phyloP scores from a whole-genome alignment of 2,797 vertebrate genomes.

The Intellagama lesueurii region DNA sequence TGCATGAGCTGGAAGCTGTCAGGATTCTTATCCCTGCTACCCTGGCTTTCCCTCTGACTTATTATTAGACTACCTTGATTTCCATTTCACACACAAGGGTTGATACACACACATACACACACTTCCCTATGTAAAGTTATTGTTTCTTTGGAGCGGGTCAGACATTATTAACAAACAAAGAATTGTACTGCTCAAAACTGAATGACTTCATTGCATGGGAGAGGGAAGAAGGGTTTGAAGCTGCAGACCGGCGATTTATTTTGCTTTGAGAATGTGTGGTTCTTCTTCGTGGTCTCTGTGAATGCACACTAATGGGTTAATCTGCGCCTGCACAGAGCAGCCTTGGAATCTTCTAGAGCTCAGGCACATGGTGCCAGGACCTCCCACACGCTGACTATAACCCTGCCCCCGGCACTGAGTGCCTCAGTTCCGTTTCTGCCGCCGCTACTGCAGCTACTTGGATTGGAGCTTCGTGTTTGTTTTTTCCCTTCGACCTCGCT shows the following conservation, averaged over 20 bases:
- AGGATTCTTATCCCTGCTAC: background rate
- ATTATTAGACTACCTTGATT: slow-evolving; percentile 11
- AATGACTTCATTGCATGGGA: background rate
- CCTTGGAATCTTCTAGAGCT: too few species aligned
- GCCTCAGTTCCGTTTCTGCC: too few species aligned
- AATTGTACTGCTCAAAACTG: background rate
- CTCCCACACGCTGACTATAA: too few species aligned
- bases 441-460: too few species aligned
- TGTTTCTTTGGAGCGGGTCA: background rate
- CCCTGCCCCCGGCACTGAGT: too few species aligned
- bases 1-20: slow-evolving; percentile 19
- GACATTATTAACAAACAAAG: background rate
- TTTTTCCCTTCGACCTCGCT: too few species aligned
- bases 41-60: background rate
- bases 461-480: too few species aligned
- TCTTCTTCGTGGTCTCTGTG: too few species aligned
- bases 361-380: too few species aligned
- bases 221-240: background rate
- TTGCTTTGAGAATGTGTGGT: background rate
- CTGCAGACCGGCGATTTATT: slow-evolving; percentile 3
- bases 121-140: background rate
- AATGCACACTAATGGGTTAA: too few species aligned
- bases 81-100: slow-evolving; percentile 1
- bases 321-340: too few species aligned
- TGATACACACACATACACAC: background rate